A percentile compares a stretch with the other conserved stretches of the same genome.
phyloP scores from a whole-genome alignment of 1,140 invertebrate species.

The Reticulitermes speratus region DNA sequence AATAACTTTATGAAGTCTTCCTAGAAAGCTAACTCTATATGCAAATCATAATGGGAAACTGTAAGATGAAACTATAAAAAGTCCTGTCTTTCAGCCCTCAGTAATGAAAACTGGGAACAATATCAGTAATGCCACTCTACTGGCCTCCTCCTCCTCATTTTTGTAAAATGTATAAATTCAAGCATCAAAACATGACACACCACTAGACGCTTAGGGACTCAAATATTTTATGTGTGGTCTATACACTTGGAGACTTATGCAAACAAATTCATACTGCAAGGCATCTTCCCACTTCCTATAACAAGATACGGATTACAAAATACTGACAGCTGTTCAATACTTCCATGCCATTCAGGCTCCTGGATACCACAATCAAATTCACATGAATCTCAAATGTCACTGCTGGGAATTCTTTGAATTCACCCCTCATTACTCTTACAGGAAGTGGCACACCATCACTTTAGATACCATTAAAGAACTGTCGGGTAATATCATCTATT shows the following conservation, averaged over 20 bases:
- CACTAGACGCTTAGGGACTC: no score
- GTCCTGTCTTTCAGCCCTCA: not conserved
- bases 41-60: no score
- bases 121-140: not conserved
- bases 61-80: no score
- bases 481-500: not conserved
- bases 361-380: not conserved
- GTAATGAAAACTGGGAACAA: not conserved
- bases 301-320: not conserved
- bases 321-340: not conserved
- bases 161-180: not conserved
- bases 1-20: no score
- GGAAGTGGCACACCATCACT: not conserved
- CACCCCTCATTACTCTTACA: not conserved
- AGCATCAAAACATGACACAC: not conserved
- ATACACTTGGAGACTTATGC: not conserved
- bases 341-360: not conserved
- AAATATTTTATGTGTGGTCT: not conserved
- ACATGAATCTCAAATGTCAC: not conserved
- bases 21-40: no score
- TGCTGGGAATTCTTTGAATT: not conserved
- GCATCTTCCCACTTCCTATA: not conserved
- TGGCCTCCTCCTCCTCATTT: not conserved
- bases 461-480: not conserved
- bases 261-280: not conserved